Evolutionary conservation across 2,113 vertebrate genomes (phyloP).

Genomic region (Ctenodactylus gundi): DNA sequence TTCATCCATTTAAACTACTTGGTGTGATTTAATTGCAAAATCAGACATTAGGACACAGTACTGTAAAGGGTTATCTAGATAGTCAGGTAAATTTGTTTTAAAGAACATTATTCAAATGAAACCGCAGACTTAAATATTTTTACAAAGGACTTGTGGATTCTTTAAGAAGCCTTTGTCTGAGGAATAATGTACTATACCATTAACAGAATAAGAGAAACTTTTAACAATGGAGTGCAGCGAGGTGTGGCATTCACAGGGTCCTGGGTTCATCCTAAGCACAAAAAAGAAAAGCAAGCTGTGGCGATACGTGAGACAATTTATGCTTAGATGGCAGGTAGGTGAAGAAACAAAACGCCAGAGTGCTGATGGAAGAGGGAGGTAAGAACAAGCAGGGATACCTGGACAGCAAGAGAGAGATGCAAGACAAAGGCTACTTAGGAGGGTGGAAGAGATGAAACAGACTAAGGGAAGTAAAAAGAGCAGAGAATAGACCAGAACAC

Average conservation of each 20-base stretch:
- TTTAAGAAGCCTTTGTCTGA: not conserved
- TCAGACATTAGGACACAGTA: not conserved
- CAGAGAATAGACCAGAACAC: not conserved
- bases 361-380: not conserved
- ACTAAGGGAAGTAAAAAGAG: not conserved
- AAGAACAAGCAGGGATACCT: not conserved
- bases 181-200: not conserved
- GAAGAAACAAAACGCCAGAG: not conserved
- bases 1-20: not conserved
- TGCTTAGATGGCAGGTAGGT: not conserved
- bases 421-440: not conserved
- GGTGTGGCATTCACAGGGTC: not conserved
- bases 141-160: not conserved
- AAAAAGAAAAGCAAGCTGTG: not conserved
- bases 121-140: slow-evolving; percentile 4
- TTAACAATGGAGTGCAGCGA: not conserved
- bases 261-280: not conserved
- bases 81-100: not conserved
- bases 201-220: not conserved
- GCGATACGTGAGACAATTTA: not conserved
- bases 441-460: not conserved
- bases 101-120: not conserved
- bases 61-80: not conserved
- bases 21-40: not conserved
- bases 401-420: not conserved